Percentiles rank a stretch among this genome's conserved stretches.
These are phyloP conservation scores for Petrocephalus microphthalmus DNA, from an alignment of 2,113 vertebrate genomes.

Conservation along the genomic window DNA sequence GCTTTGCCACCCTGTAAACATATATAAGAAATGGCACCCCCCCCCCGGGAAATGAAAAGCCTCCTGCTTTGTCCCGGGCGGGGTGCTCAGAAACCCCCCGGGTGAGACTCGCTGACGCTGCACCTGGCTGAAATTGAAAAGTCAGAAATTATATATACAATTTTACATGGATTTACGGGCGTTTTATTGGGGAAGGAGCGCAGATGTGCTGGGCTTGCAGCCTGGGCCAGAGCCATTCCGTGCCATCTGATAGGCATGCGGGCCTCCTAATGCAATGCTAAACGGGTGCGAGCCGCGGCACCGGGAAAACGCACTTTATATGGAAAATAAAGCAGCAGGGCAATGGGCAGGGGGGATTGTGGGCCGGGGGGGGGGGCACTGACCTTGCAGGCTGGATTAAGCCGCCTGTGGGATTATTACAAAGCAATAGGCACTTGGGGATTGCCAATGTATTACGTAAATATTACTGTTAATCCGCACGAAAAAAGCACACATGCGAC, in stretches of 20 bases:
- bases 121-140: conserved; percentile 80
- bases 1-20: conserved; percentile 68
- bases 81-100: not conserved
- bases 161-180: conserved; percentile 84
- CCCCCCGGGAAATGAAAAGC: conserved; percentile 75
- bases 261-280: conserved; percentile 76
- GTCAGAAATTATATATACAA: conserved; percentile 86
- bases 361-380: conserved; percentile 34
- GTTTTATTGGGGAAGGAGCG: conserved; percentile 76
- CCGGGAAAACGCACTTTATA: conserved; percentile 20
- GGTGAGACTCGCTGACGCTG: conserved; percentile 70
- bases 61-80: conserved; percentile 47
- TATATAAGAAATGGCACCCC: conserved; percentile 84
- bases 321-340: conserved; percentile 19
- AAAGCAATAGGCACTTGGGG: not conserved
- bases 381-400: conserved; percentile 59
- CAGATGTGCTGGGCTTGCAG: conserved; percentile 81
- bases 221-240: conserved; percentile 76
- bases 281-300: conserved; percentile 67
- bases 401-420: conserved; percentile 46
- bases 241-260: conserved; percentile 68
- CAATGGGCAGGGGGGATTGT: not conserved
- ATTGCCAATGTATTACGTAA: not conserved
- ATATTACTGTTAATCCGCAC: conserved; percentile 11
- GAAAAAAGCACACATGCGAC: not conserved